Evolutionary conservation across 2,888 invertebrate genomes (phyloP), one percentile per base, ranked within the genome.

Genomic region (Drosophila greeni): DNA sequence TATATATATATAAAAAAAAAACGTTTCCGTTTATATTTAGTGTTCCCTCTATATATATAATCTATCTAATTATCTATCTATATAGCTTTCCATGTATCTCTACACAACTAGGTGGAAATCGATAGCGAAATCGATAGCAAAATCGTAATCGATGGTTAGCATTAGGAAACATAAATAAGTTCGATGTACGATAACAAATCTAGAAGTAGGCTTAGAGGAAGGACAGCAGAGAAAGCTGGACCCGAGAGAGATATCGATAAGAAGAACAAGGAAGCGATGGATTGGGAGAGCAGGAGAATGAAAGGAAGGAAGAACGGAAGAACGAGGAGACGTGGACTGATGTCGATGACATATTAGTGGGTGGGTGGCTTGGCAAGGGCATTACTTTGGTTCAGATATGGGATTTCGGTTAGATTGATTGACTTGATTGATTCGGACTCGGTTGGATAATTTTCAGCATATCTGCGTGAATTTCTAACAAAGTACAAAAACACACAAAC

Each of bases 401-500:
- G 68, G 52, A 66, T 68, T 75, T 37, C 48, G 45, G 34, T 66
- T 70, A 39, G 62, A 48, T 56, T 53, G 59, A 56, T 68, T 56
- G 60, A 60, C 42, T 42, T 42, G 42, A 42, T 54, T 62, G 64
- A 69, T 43, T 65, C 66, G 68, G 69, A 79, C 73, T 81, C 73
- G 76, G 78, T 80, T 80, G 84, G 82, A 80, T 72, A 69, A 79
- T 67, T 82, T 83, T 83, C 78, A 58, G 83, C 81, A 80, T 80
- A 83, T 80, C 78, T 79, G 83, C 78, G 67, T 75, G 76, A 83
- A 81, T 81, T 83, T 83, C 84, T 83, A 80, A 76, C 84, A 81
- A 78, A 83, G 84, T 83, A 80, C 84, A 83, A 79, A 82, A 79
- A 82, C 43, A 57, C 60, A 42, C 45, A 73, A 67, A 61, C 60